Evolutionary conservation across 1,140 invertebrate species (phyloP).

Genomic region (Bathynomus jamesi): DNA sequence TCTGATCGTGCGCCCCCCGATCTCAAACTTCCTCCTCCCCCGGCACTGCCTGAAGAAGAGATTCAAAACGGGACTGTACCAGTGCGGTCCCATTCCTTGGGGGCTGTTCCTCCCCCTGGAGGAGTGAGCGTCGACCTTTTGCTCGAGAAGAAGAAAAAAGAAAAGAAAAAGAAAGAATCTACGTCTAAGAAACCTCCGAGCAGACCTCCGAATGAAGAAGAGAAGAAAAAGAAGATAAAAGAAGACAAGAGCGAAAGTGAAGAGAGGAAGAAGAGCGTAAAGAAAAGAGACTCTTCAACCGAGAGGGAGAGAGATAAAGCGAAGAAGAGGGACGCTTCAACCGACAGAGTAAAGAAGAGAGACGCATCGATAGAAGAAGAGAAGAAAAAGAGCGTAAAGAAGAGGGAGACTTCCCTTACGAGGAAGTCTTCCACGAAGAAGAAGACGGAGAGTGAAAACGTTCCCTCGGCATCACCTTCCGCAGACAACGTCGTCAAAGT

Average conservation of each 20-base stretch:
- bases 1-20: conserved; percentile 20
- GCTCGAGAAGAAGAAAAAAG: conserved; percentile 16
- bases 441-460: conserved; percentile 6
- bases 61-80: conserved; percentile 2
- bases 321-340: conserved; percentile 29
- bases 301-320: conserved; percentile 13
- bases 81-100: conserved; percentile 21
- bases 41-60: neutral
- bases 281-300: conserved; percentile 17
- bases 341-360: conserved; percentile 25
- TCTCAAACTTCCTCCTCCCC: conserved; percentile 28
- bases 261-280: conserved; percentile 22
- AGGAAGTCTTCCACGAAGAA: conserved; percentile 15
- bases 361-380: conserved; percentile 26
- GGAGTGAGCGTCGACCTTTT: conserved; percentile 21
- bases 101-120: conserved; percentile 14
- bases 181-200: conserved; percentile 14
- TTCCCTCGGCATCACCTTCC: too few species aligned
- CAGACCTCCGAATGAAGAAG: conserved; percentile 4
- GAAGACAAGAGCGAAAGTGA: conserved; percentile 22
- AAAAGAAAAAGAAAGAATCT: conserved; percentile 27
- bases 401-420: neutral
- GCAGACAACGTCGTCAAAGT: too few species aligned
- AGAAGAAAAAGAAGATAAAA: conserved; percentile 14
- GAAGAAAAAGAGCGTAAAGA: conserved; percentile 3